Evolutionary conservation across 2,113 vertebrate genomes (phyloP).

Genomic region (Leptobrachium leishanense): DNA sequence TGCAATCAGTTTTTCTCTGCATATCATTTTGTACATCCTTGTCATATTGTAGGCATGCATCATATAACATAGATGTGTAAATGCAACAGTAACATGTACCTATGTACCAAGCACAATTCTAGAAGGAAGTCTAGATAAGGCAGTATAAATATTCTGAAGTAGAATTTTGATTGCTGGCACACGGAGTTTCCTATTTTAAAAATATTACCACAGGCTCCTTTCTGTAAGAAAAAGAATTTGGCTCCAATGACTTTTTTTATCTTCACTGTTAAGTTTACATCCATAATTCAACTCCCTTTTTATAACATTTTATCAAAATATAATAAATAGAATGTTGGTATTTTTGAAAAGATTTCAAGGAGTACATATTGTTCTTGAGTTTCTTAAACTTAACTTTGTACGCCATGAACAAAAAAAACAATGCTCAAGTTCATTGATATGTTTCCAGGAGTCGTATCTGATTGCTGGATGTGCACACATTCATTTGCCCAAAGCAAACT

Average conservation of each 20-base stretch:
- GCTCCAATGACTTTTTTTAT: conserved; percentile 19
- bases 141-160: conserved; percentile 53
- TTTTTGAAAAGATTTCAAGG: too few species aligned
- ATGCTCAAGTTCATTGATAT: conserved; percentile 50
- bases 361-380: conserved; percentile 30
- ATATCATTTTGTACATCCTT: too few species aligned
- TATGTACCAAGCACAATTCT: not conserved
- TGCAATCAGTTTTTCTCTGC: too few species aligned
- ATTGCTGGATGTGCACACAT: not conserved
- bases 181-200: conserved; percentile 17
- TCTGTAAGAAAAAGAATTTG: conserved; percentile 11
- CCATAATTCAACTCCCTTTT: not conserved
- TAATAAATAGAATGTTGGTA: not conserved
- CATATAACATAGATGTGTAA: too few species aligned
- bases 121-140: conserved; percentile 44
- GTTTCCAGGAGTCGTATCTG: conserved; percentile 50
- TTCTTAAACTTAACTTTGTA: conserved; percentile 29
- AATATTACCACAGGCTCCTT: conserved; percentile 28
- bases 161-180: conserved; percentile 44
- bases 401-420: conserved; percentile 36
- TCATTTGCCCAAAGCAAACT: conserved; percentile 44
- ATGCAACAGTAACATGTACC: too few species aligned
- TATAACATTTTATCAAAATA: conserved; percentile 10
- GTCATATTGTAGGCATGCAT: too few species aligned
- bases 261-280: not conserved